These are phyloP conservation scores for Pseudomyrmex concolor DNA, from an alignment of 1,140 invertebrate genomes.

Conservation along the genomic window DNA sequence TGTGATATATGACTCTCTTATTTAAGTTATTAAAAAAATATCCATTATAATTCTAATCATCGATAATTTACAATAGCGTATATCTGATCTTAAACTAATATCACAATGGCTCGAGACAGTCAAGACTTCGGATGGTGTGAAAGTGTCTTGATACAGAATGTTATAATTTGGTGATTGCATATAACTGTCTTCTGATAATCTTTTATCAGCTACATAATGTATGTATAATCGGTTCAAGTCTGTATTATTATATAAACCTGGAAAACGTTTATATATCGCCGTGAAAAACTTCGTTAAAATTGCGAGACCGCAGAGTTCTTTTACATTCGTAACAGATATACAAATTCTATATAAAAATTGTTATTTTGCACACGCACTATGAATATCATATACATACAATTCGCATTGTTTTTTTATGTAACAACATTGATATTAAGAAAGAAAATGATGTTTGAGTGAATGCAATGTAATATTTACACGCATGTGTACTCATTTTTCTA, in stretches of 20 bases:
- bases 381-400: conserved; percentile 60
- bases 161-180: conserved; percentile 4
- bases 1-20: conserved; percentile 69
- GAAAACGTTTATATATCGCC: conserved; percentile 64
- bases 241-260: conserved; percentile 64
- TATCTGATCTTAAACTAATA: conserved; percentile 81
- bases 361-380: conserved; percentile 43
- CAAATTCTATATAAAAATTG: conserved; percentile 70
- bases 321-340: conserved; percentile 68
- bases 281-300: conserved; percentile 70
- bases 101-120: conserved; percentile 83
- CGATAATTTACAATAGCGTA: conserved; percentile 73
- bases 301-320: conserved; percentile 49
- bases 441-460: conserved; percentile 11
- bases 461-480: conserved; percentile 41
- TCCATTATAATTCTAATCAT: conserved; percentile 72
- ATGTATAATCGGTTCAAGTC: conserved; percentile 54
- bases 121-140: conserved; percentile 75
- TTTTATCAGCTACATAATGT: conserved; percentile 61
- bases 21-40: conserved; percentile 80
- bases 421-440: conserved; percentile 40
- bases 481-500: conserved; percentile 1
- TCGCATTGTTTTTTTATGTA: conserved; percentile 19
- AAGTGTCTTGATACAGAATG: conserved; percentile 59
- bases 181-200: conserved; percentile 21